Conservation (phyloP, 2,113 vertebrate genomes). For the Zosterops japonicus region DNA sequence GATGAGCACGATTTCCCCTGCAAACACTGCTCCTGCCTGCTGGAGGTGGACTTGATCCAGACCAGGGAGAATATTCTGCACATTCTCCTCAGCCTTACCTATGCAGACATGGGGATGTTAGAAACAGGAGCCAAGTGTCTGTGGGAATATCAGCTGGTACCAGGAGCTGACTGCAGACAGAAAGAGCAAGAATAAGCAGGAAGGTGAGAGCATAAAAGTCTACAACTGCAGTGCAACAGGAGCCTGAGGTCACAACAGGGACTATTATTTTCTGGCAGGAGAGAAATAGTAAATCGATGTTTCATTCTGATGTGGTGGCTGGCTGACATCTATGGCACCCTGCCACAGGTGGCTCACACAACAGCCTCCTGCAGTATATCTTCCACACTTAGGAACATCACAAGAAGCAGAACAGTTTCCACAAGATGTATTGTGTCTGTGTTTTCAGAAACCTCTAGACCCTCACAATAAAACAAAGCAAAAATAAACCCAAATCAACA, state of each 20-base stretch:
- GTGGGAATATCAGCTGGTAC: background rate
- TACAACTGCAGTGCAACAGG: background rate
- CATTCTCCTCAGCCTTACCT: background rate
- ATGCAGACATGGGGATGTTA: background rate
- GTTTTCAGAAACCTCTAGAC: background rate
- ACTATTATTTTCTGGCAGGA: background rate
- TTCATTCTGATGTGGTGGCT: background rate
- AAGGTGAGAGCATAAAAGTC: background rate
- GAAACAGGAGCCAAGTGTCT: background rate
- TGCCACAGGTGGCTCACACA: background rate
- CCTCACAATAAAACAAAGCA: background rate
- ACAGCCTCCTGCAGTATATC: background rate
- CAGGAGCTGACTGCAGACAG: background rate
- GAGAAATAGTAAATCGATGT: background rate
- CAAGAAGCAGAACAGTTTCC: background rate
- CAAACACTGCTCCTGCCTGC: background rate
- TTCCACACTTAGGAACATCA: background rate
- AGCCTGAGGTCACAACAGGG: background rate
- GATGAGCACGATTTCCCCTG: accelerated
- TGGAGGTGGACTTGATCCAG: background rate
- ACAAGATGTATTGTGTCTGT: background rate
- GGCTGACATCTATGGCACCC: background rate
- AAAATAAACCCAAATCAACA: background rate
- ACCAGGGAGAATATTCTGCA: background rate
- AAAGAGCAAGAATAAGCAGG: background rate